phyloP scores from a whole-genome alignment of 2,888 invertebrate genomes.

The Eugnorisma glareosa region DNA sequence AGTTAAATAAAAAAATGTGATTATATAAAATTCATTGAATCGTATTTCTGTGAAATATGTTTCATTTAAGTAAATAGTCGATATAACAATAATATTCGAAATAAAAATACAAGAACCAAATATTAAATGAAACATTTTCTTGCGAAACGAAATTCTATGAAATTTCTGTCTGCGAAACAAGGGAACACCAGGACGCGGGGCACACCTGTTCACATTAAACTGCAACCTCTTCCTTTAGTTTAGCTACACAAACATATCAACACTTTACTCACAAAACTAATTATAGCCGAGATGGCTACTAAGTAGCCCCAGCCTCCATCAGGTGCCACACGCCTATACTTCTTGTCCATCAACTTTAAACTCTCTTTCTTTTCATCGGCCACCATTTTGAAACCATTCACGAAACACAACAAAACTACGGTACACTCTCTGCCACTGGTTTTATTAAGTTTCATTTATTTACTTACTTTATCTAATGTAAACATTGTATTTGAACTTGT shows the following conservation, averaged over 20 bases:
- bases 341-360: slow-evolving; percentile 63
- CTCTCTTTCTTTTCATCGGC: slow-evolving; percentile 45
- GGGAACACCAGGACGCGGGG: no score
- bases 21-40: no score
- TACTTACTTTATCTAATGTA: slow-evolving; percentile 41
- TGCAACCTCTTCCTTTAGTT: background rate
- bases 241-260: background rate
- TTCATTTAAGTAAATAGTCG: no score
- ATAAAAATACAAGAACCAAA: no score
- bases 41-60: no score
- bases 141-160: no score
- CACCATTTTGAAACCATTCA: slow-evolving; percentile 62
- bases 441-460: slow-evolving; percentile 55
- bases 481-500: slow-evolving; percentile 38
- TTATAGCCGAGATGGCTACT: slow-evolving; percentile 90
- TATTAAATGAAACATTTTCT: no score
- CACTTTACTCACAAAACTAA: slow-evolving; percentile 90
- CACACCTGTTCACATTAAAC: no score
- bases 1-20: no score
- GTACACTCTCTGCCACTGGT: slow-evolving; percentile 5
- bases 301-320: slow-evolving; percentile 94
- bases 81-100: no score
- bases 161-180: no score
- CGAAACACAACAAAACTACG: slow-evolving; percentile 23
- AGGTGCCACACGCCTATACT: slow-evolving; percentile 83